Evolutionary conservation across 2,888 invertebrate genomes (phyloP), one percentile per base, ranked within the genome.

Genomic region (Plusia festucae): DNA sequence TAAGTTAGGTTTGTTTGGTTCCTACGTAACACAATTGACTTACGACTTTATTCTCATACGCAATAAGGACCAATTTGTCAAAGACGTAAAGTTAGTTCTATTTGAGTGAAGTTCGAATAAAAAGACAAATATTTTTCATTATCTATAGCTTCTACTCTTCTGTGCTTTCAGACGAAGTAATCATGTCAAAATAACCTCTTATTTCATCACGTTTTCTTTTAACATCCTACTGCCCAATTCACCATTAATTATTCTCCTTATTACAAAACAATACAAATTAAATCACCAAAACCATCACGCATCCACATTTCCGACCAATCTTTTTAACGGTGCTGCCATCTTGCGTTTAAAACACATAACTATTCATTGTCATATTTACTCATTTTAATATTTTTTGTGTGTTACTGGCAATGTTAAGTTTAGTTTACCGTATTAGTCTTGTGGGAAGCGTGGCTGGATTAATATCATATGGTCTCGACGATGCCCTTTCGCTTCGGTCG

Each of bases 401-500:
- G 32, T 27, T 53, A 56, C 20, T 68, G 46, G 16, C 16, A 51
- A 52, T 52, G 22, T 54, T 22, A 24, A 46, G 32, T 52, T 16
- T 18, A n/a, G 46, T 32, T 76, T 73, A 76, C 72, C 73, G 53
- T 62, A 63, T 11, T 56, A 62, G 44, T 53, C 34, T 66, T 3
- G 16, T 49, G 44, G 32, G 53, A 46, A 24, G 57, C 52, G 9
- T 57, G 53, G 59, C 58, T 53, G 54, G 80, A 75, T 83, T 91
- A 93, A 91, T 92, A 95, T 96, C 95, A 96, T 83, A 96, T 96
- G 66, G 96, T 96, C 83, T 96, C 96, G 16, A 96, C 96, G 73
- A 96, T 92, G 6, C 96, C 96, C 78, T 95, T 96, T 53, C 96
- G 92, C 76, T 95, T 95, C n/a, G 88, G 85, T 63, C 95, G 93